Conservation (phyloP, 2,797 vertebrate genomes). For the Characodon lateralis region DNA sequence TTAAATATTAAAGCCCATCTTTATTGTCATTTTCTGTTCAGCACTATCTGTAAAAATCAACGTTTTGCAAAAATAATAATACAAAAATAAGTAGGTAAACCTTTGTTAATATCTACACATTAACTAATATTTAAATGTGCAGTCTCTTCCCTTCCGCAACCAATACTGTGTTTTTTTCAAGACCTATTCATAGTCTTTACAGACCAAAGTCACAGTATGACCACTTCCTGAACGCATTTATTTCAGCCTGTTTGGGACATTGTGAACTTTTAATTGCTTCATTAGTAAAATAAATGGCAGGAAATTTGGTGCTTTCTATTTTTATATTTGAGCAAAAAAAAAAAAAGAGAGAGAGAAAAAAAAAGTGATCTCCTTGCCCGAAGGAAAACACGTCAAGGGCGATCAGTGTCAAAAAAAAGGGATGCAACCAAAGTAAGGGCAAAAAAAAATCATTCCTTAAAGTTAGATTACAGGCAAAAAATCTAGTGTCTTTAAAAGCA, state of each 20-base stretch:
- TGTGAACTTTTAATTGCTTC: constrained; percentile 56
- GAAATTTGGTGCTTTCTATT: constrained; percentile 54
- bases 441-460: constrained; percentile 29
- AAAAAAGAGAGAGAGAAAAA: constrained; percentile 12
- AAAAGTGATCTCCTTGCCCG: constrained; percentile 50
- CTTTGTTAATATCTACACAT: constrained; percentile 48
- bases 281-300: constrained; percentile 58
- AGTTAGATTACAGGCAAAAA: constrained; percentile 49
- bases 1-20: too few species aligned
- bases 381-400: constrained; percentile 64
- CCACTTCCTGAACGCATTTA: constrained; percentile 47
- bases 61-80: constrained; percentile 37
- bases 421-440: constrained; percentile 63
- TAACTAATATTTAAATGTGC: constrained; percentile 59
- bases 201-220: constrained; percentile 47
- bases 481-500: constrained; percentile 60
- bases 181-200: constrained; percentile 35
- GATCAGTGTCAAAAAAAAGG: constrained; percentile 63
- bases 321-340: constrained; percentile 56
- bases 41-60: constrained; percentile 10
- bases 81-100: constrained; percentile 39
- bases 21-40: neutral
- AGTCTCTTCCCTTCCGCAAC: constrained; percentile 49
- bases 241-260: constrained; percentile 33
- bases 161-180: constrained; percentile 61